phyloP scores from a whole-genome alignment of 92 coral and sea anemone species.

The Montipora capitata region DNA sequence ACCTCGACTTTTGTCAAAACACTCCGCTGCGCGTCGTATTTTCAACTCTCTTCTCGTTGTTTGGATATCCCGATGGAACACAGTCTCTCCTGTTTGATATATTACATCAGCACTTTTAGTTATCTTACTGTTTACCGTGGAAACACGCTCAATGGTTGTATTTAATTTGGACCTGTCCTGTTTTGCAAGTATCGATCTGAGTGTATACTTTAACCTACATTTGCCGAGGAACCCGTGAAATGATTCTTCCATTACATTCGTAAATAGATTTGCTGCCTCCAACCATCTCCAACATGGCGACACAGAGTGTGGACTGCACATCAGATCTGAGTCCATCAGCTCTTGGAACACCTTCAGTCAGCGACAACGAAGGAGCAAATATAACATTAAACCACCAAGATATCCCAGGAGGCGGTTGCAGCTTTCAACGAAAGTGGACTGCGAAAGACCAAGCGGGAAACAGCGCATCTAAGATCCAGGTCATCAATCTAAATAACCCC shows the following conservation, averaged over 20 bases:
- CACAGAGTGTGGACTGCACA: slow-evolving; percentile 64
- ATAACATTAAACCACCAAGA: slow-evolving; percentile 69
- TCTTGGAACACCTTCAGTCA: slow-evolving; percentile 73
- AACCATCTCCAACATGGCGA: slow-evolving; percentile 42
- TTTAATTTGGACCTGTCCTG: too few species aligned
- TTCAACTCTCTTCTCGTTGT: neutral
- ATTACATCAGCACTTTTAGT: neutral
- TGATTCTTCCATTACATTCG: neutral
- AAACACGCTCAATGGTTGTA: too few species aligned
- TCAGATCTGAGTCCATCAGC: slow-evolving; percentile 66
- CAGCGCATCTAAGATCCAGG: slow-evolving; percentile 70
- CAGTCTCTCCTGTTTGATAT: neutral
- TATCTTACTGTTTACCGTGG: too few species aligned
- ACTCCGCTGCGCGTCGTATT: neutral
- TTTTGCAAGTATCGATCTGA: too few species aligned
- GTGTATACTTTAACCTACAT: neutral
- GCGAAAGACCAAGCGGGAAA: slow-evolving; percentile 86
- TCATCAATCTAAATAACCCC: slow-evolving; percentile 31
- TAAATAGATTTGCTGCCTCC: slow-evolving; percentile 76
- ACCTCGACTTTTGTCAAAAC: too few species aligned
- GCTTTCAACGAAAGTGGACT: slow-evolving; percentile 74
- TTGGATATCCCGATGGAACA: neutral
- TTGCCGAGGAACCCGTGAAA: neutral
- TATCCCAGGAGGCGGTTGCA: slow-evolving; percentile 63
- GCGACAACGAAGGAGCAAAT: slow-evolving; percentile 78